A percentile compares a stretch with the other conserved stretches of the same genome.
phyloP scores from a whole-genome alignment of 2,888 invertebrate genomes.

The Tipula confusa region DNA sequence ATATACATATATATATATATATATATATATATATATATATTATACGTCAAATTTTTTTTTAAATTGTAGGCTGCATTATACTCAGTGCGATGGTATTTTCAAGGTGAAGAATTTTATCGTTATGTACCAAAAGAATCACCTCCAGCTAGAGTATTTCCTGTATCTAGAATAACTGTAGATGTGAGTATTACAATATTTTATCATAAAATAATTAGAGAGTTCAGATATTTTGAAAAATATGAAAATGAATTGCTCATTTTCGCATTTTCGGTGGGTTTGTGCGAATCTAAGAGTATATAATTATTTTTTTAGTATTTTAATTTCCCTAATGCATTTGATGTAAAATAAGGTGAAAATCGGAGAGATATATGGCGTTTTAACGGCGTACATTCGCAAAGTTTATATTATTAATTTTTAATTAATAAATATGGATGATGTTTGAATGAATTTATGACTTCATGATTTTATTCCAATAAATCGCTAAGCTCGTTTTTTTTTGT shows the following conservation, averaged over 20 bases:
- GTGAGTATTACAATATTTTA: conserved; percentile 49
- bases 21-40: too few species aligned
- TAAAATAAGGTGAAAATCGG: neutral
- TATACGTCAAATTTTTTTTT: conserved; percentile 29
- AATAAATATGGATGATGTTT: neutral
- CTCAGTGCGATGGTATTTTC: conserved; percentile 62
- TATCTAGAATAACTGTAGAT: conserved; percentile 57
- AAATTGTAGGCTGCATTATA: conserved; percentile 52
- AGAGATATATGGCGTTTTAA: too few species aligned
- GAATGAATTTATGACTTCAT: neutral
- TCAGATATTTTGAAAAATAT: neutral
- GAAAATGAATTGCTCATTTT: neutral
- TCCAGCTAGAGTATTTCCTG: conserved; percentile 54
- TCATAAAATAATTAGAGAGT: neutral
- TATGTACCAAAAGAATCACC: conserved; percentile 58
- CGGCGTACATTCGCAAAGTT: neutral
- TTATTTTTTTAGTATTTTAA: neutral
- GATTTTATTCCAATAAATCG: neutral
- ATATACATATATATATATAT: too few species aligned
- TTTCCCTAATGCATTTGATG: neutral
- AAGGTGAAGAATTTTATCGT: conserved; percentile 58
- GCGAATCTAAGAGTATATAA: too few species aligned
- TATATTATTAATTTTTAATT: conserved; percentile 12
- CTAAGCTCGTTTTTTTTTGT: neutral
- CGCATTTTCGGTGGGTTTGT: too few species aligned